Evolutionary conservation across 2,888 invertebrate genomes (phyloP).

Genomic region (Zhuqinia jingwanae): DNA sequence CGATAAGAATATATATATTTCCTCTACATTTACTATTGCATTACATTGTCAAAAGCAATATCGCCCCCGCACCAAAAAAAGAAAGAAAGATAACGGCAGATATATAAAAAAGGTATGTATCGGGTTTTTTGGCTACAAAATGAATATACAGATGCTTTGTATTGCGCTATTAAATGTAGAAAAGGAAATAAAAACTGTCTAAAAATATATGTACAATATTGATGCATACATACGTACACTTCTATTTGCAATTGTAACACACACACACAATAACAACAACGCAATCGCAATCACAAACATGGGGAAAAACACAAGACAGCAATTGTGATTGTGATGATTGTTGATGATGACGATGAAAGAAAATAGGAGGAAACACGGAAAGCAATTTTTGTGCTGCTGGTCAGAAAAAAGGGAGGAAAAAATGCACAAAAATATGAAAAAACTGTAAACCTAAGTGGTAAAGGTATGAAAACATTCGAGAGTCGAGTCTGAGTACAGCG

Average conservation of each 20-base stretch:
- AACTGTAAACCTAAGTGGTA: background rate
- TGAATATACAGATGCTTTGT: too few relatives aligned
- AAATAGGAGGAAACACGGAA: slow-evolving; percentile 28
- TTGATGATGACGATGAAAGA: slow-evolving; percentile 21
- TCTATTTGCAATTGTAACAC: background rate
- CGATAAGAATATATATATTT: too few relatives aligned
- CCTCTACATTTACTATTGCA: slow-evolving; percentile 16
- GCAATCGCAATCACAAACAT: too few relatives aligned
- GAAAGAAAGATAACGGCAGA: too few relatives aligned
- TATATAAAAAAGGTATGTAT: too few relatives aligned
- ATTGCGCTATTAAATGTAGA: too few relatives aligned
- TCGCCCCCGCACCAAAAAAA: slow-evolving; percentile 27
- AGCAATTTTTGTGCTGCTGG: slow-evolving; percentile 46
- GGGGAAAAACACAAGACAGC: background rate
- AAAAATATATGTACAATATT: background rate
- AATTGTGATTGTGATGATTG: too few relatives aligned
- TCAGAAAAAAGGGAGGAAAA: slow-evolving; percentile 4
- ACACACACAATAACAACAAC: background rate
- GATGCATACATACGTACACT: background rate
- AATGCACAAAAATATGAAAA: slow-evolving; percentile 18
- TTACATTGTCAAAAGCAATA: background rate
- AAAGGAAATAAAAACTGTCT: too few relatives aligned
- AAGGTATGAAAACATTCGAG: too few relatives aligned
- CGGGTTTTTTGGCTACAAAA: too few relatives aligned
- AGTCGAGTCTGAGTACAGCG: too few relatives aligned